Percentiles rank a stretch among this genome's conserved stretches.
These are phyloP conservation scores for Oreochromis spilurus DNA, from an alignment of 2,113 vertebrate genomes.

Conservation along the genomic window DNA sequence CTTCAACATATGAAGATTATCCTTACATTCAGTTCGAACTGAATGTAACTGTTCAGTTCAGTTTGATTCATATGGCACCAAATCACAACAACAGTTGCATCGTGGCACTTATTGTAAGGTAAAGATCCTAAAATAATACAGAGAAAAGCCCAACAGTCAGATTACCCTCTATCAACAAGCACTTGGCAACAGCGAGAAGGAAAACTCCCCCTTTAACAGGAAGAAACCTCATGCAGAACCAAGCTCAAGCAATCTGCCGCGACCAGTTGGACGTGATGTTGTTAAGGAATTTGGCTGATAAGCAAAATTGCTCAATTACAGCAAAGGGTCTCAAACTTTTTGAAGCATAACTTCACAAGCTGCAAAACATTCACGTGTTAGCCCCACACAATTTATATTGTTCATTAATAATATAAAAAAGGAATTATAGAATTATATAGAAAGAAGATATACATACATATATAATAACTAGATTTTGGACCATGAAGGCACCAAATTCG, in stretches of 20 bases:
- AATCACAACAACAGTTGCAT: neutral
- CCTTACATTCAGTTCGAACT: neutral
- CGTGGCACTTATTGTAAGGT: neutral
- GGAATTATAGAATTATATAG: too few relatives aligned
- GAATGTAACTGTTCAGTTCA: neutral
- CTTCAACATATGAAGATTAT: neutral
- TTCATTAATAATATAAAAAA: neutral
- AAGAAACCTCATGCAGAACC: neutral
- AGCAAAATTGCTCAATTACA: neutral
- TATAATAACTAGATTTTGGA: neutral
- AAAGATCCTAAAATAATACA: neutral
- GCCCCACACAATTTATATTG: neutral
- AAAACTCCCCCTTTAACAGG: neutral
- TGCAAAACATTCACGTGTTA: neutral
- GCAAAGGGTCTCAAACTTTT: neutral
- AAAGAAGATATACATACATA: neutral
- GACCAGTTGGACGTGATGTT: neutral
- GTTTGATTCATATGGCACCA: neutral
- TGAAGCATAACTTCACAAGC: neutral
- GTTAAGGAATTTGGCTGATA: neutral
- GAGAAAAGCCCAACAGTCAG: neutral
- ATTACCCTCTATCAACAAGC: neutral
- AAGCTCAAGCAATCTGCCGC: fast-evolving
- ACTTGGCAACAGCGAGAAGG: neutral
- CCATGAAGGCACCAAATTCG: neutral